A percentile compares a stretch with the other conserved stretches of the same genome.
Evolutionary conservation across 2,888 invertebrate species (phyloP).

Genomic region (Ischnus inquisitorius): DNA sequence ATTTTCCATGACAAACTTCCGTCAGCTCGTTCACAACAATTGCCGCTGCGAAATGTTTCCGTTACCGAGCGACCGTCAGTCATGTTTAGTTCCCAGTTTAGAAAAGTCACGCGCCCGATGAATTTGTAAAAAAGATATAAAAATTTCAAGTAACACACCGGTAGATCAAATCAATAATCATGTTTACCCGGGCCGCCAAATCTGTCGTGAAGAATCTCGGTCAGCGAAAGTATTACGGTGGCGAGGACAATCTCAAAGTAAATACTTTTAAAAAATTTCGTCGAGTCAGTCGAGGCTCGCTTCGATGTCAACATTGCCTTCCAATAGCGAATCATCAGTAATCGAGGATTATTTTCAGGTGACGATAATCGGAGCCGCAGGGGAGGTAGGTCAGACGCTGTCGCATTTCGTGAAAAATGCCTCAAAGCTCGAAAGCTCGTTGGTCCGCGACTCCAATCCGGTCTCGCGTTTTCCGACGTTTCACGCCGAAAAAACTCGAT

Average conservation of each 20-base stretch:
- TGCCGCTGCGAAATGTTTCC: constrained; percentile 39
- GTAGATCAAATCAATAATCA: constrained; percentile 68
- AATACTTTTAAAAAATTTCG: constrained; percentile 11
- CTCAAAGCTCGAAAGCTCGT: constrained; percentile 11
- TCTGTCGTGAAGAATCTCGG: constrained; percentile 76
- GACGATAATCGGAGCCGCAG: constrained; percentile 44
- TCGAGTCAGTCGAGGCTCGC: constrained; percentile 18
- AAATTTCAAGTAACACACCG: constrained; percentile 76
- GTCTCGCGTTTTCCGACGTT: constrained; percentile 13
- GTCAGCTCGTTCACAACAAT: constrained; percentile 41
- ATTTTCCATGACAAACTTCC: constrained; percentile 16
- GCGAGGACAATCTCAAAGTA: constrained; percentile 75
- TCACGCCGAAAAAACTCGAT: constrained; percentile 40
- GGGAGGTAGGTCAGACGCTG: constrained; percentile 44
- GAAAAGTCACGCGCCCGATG: constrained; percentile 73
- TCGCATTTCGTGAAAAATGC: constrained; percentile 39
- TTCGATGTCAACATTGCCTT: constrained; percentile 2
- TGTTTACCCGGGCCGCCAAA: constrained; percentile 81
- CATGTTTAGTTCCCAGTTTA: constrained; percentile 72
- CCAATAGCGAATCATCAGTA: background rate
- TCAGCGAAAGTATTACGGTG: constrained; percentile 71
- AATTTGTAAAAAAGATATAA: constrained; percentile 69
- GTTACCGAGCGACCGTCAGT: constrained; percentile 66
- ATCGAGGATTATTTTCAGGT: constrained; percentile 44
- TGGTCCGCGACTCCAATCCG: background rate